Conservation (phyloP, 2,113 vertebrate species). For the Oryzias woworae region DNA sequence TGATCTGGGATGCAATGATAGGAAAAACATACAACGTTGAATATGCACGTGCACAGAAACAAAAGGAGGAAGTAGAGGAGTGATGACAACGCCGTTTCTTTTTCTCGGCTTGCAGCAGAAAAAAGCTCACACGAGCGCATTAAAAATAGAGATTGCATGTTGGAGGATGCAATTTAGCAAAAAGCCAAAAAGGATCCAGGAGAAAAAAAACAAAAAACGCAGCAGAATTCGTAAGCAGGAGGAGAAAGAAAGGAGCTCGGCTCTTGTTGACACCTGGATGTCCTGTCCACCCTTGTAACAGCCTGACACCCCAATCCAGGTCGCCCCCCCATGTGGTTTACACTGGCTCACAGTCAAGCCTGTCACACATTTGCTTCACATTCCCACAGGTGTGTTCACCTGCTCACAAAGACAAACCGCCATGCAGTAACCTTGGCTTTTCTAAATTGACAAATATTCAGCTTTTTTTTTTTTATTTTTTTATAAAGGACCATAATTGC, state of each 20-base stretch:
- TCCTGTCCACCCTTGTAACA: constrained; percentile 67
- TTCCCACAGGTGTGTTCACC: constrained; percentile 16
- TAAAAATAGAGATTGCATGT: too few species aligned
- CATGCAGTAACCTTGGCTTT: constrained; percentile 4
- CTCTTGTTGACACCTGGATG: constrained; percentile 61
- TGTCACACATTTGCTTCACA: constrained; percentile 66
- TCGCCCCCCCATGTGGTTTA: constrained; percentile 49
- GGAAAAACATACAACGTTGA: background rate
- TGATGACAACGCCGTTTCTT: constrained; percentile 40
- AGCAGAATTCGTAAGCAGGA: constrained; percentile 6
- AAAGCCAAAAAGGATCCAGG: background rate
- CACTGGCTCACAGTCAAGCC: constrained; percentile 53
- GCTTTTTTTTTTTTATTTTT: constrained; percentile 3
- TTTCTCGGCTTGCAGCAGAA: constrained; percentile 19
- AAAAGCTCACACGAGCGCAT: background rate
- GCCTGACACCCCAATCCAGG: constrained; percentile 38
- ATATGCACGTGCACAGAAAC: background rate
- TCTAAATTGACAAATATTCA: background rate
- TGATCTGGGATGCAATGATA: constrained; percentile 24
- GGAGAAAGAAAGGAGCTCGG: constrained; percentile 9
- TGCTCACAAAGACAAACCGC: constrained; percentile 25
- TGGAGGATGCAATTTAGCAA: too few species aligned
- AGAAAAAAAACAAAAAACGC: constrained; percentile 1
- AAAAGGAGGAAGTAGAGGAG: constrained; percentile 30
- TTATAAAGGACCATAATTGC: background rate